Evolutionary conservation across 2,113 vertebrate species (phyloP).

Genomic region (Hypanus sabinus): DNA sequence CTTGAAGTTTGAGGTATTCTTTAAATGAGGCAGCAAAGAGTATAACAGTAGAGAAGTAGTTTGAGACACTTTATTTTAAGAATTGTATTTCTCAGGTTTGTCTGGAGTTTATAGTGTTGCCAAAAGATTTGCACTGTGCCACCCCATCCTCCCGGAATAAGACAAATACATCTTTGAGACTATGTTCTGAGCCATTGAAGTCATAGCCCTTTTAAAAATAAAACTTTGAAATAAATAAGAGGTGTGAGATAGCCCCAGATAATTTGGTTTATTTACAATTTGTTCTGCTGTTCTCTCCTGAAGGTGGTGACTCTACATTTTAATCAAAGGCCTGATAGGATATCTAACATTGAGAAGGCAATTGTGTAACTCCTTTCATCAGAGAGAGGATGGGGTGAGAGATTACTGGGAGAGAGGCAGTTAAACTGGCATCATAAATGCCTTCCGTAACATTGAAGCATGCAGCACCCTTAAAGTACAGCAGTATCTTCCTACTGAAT

Average conservation of each 20-base stretch:
- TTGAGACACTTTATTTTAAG: background rate
- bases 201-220: background rate
- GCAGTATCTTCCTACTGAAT: background rate
- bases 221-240: background rate
- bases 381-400: background rate
- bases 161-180: background rate
- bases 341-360: background rate
- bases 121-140: background rate
- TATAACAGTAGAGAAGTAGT: background rate
- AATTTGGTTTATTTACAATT: background rate
- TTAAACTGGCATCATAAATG: background rate
- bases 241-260: background rate
- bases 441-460: too few species aligned
- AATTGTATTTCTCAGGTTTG: background rate
- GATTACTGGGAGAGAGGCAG: too few species aligned
- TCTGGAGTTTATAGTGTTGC: background rate
- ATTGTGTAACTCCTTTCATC: background rate
- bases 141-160: background rate
- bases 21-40: background rate
- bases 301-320: background rate
- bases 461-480: background rate
- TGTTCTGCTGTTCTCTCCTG: background rate
- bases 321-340: too few species aligned
- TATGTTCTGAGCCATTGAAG: background rate
- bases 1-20: too few species aligned